Evolutionary conservation across 37 sponge, comb jelly and placozoan species (phyloP), one percentile per base, ranked within the genome.

Genomic region (Spongia lamella): DNA sequence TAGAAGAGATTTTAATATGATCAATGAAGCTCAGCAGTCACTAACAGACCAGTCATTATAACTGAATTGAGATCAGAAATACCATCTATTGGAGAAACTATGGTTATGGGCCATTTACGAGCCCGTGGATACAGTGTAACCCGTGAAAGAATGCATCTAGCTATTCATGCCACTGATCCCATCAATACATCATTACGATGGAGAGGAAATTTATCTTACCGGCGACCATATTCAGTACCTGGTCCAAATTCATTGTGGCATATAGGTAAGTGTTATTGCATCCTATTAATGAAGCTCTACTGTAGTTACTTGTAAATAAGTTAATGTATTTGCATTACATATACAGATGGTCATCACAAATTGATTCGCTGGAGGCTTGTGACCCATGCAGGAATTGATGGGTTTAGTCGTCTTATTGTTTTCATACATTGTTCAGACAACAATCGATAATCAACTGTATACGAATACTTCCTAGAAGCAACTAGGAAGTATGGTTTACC

Each of bases 241-340:
- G 75, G 83, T 3, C 82, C 82, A 35, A 68, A 80, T 27, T 68
- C 82, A 11, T 35, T 82, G 15, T 82, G 83, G 83, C 83, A 82
- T 49, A 82, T 82, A 22, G 83, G 78, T 78, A 76, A 31, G 53
- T 15, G 17, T 52, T 19, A 52, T 52, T 52, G n/a, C n/a, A n/a
- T n/a, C n/a, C n/a, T n/a, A n/a, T n/a, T n/a, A n/a, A n/a, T n/a
- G n/a, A n/a, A n/a, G n/a, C n/a, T n/a, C n/a, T n/a, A n/a, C n/a
- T n/a, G n/a, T n/a, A n/a, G n/a, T n/a, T n/a, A n/a, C n/a, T n/a
- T n/a, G n/a, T n/a, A n/a, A n/a, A n/a, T n/a, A n/a, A n/a, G n/a
- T n/a, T n/a, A n/a, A n/a, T n/a, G n/a, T n/a, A n/a, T n/a, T n/a
- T n/a, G n/a, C n/a, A n/a, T n/a, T n/a, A n/a, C n/a, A n/a, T n/a